Evolutionary conservation across 2,113 vertebrate genomes (phyloP), one percentile per base, ranked within the genome.

Genomic region (Paradoxurus hermaphroditus): DNA sequence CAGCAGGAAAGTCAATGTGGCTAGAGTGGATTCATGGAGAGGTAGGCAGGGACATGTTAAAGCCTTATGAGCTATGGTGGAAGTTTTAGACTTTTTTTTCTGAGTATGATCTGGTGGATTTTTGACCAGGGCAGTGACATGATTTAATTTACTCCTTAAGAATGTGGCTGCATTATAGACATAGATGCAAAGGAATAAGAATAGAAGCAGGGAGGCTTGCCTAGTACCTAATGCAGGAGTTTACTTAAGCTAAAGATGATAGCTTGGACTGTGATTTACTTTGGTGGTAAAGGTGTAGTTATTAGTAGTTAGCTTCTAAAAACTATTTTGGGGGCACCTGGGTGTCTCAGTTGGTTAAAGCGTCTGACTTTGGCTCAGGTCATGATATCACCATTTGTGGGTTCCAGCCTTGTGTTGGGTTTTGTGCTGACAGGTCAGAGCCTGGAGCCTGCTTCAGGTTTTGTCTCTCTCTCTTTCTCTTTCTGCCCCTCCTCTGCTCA

Each of bases 101-200:
- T 53, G 25, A 81, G 14, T 88, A 39, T 67, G 36, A 82, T 77
- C 13, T 51, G 82, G 31, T 67, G 29, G 12, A 21, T 85, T 94
- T 97, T 95, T 93, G 46, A 91, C 11, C 23, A 97, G 75, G 34
- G 36, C 41, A 29, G 49, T 96, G 84, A 87, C 9, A 19, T 83
- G 23, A 59, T 95, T 62, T 83, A 27, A 90, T 73, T 73, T 65
- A 72, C 44, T 97, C n/a, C 14, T 88, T 94, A 95, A 94, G 70
- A 23, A 73, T 90, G 8, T 13, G 16, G 36, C 70, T 70, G 4
- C 29, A 1, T 18, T 86, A 5, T 85, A 81, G 65, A 90, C 51
- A 39, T n/a, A 87, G 63, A 56, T 63, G 2, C 68, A 73, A 44
- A 56, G 63, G 67, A n/a, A 31, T 49, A 86, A 73, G 29, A 89